Evolutionary conservation across 2,113 vertebrate species (phyloP), one percentile per base, ranked within the genome.

Genomic region (Hippotragus niger): DNA sequence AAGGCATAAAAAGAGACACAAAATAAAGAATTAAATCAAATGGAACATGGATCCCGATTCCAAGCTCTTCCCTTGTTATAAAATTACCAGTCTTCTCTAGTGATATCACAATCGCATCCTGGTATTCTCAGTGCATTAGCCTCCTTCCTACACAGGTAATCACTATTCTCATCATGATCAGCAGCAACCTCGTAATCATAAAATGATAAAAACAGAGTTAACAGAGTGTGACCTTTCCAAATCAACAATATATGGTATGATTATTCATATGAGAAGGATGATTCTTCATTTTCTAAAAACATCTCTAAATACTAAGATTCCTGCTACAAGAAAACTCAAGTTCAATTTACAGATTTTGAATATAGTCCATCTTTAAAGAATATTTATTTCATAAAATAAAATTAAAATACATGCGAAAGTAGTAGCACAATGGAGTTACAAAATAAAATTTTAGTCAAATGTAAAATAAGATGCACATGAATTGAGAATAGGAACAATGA

Each of bases 281-380:
- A 91, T 33, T 94, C 81, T 95, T 95, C n/a, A 58, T 31, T 94
- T 96, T 95, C 50, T 89, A 52, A 97, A 87, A 60, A 29, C 7
- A 40, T 36, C 25, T 80, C 40, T 88, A 47, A 55, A 62, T 71
- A 71, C 17, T 58, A 52, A n/a, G 53, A 95, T 74, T 93, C 36
- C 58, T 94, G 10, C 25, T 31, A 40, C 33, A 36, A 27, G 60
- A 52, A 90, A 95, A 88, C 36, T 31, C 57, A 52, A 62, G 29
- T 88, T 43, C 82, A 60, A 36, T 40, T 45, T 84, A 85, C 33
- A 74, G 29, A 53, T 76, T 47, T 62, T 82, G 52, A 91, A 13
- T 29, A 16, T 64, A 83, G 58, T 29, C 43, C 40, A 21, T 53
- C 64, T 74, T 78, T 57, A 43, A 88, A 81, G 33, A 95, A 23